Evolutionary conservation across 1,140 invertebrate species (phyloP), one percentile per base, ranked within the genome.

Genomic region (Trichomalopsis sarcophagae): DNA sequence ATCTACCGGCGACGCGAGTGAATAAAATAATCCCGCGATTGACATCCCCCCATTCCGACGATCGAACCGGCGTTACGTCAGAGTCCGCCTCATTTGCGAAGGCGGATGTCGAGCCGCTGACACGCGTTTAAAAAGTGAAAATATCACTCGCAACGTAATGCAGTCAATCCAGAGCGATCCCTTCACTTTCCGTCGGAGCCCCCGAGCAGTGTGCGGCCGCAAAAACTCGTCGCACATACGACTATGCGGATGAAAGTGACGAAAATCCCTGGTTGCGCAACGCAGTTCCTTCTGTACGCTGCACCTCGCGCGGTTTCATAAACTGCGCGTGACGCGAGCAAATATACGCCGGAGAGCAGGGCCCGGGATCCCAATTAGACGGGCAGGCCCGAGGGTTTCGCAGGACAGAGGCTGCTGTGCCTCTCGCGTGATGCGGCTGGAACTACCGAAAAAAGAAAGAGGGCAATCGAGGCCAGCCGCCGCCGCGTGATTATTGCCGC

Each of bases 51-150:
- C 0, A 9, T 44, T 9, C 40, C 10, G 40, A 44, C 40, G 40
- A 44, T 44, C 40, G 10, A 44, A 44, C 7, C 40, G 40, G 40
- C 40, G 40, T 44, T 44, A 44, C 40, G 40, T 44, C 40, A 44
- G 40, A 44, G 40, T 9, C 40, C 40, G 40, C 40, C 6, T 44
- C 40, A 44, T 44, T 44, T 44, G 40, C n/a, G 5, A 13, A 71
- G 75, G 33, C 75, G 75, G 75, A 77, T 77, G 23, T 55, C 27
- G 11, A 0, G 6, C 30, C 30, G 66, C 36, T n/a, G 33, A 27
- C n/a, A n/a, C 40, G 2, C 40, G 79, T 23, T 80, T 80, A 69
- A 81, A 81, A 81, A 81, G 79, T 81, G 81, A 75, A 82, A 82
- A 82, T 82, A 82, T 36, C 50, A 27, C 71, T 75, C 68, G 68